These are phyloP conservation scores for Acanthosepion lycidas DNA, from an alignment of 2,888 invertebrate species.

Conservation along the genomic window DNA sequence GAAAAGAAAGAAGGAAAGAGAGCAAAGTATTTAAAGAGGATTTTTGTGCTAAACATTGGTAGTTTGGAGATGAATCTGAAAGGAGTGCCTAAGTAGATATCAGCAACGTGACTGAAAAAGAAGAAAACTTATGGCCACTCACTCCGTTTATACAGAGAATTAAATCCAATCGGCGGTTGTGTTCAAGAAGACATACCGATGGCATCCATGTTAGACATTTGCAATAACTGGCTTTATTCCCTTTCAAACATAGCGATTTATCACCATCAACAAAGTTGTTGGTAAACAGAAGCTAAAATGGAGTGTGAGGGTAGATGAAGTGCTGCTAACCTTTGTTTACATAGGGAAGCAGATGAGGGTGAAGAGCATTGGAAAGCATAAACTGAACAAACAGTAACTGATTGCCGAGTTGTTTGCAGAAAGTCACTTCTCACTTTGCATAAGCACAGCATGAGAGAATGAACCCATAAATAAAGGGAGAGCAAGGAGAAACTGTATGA, in stretches of 20 bases:
- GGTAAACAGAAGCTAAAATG: not conserved
- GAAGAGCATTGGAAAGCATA: not conserved
- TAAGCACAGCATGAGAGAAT: not conserved
- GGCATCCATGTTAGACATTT: not conserved
- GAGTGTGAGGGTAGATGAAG: not conserved
- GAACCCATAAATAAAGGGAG: not conserved
- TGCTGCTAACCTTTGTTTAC: not conserved
- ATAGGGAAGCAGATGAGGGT: not conserved
- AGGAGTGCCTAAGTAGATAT: not conserved
- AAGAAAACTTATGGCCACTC: too few species aligned
- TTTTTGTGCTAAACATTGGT: not conserved
- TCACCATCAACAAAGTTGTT: not conserved
- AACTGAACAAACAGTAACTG: not conserved
- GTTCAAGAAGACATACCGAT: not conserved
- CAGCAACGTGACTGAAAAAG: not conserved
- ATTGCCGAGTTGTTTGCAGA: not conserved
- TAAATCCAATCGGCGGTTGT: not conserved
- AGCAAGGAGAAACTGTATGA: not conserved
- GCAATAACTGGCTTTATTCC: not conserved
- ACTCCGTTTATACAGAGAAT: not conserved
- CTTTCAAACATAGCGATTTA: not conserved
- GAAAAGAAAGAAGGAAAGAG: not conserved
- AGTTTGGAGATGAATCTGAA: not conserved
- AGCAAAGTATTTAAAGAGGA: too few species aligned
- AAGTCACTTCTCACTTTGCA: not conserved